A percentile compares a stretch with the other conserved stretches of the same genome.
These are phyloP conservation scores for Anoplolepis gracilipes DNA, from an alignment of 1,140 invertebrate genomes.

Conservation along the genomic window DNA sequence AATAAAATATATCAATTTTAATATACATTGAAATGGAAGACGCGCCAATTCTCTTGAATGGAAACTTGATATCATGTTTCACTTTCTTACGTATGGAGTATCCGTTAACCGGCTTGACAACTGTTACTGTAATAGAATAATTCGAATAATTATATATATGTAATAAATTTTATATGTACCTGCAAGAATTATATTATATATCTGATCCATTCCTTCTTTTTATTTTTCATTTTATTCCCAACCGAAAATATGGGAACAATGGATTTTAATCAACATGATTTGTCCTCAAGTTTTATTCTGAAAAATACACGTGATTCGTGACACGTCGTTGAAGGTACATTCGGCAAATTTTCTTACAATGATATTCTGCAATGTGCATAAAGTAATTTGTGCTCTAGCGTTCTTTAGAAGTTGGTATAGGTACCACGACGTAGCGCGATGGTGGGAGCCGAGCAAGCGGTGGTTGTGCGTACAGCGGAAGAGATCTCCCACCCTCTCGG, in stretches of 20 bases:
- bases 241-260: background rate
- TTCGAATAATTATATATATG: conserved; percentile 11
- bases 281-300: no score
- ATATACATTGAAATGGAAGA: background rate
- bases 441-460: conserved; percentile 63
- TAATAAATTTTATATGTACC: background rate
- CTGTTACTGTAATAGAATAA: background rate
- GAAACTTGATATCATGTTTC: background rate
- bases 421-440: conserved; percentile 30
- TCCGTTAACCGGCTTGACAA: background rate
- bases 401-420: background rate
- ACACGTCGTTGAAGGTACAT: background rate
- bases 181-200: background rate
- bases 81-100: no score
- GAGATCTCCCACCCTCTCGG: conserved; percentile 67
- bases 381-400: conserved; percentile 13
- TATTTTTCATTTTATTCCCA: background rate
- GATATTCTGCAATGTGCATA: background rate
- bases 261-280: background rate
- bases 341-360: background rate
- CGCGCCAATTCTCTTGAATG: background rate
- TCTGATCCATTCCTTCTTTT: background rate
- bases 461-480: conserved; percentile 62
- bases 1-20: conserved; percentile 54
- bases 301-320: background rate